phyloP scores from a whole-genome alignment of 2,888 invertebrate species.

The Agapostemon virescens region DNA sequence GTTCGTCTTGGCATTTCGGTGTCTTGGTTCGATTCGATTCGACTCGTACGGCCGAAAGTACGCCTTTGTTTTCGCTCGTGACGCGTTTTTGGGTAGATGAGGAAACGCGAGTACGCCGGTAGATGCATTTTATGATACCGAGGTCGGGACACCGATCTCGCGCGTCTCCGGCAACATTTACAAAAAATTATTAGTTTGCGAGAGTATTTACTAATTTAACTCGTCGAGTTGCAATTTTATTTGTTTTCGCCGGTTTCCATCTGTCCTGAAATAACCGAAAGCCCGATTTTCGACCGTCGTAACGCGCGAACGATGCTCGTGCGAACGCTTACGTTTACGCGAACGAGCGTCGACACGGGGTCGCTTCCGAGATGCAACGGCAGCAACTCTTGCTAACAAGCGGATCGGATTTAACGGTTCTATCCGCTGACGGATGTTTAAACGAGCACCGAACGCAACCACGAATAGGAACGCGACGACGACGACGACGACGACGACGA shows the following conservation, averaged over 20 bases:
- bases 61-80: too few relatives aligned
- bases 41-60: background rate
- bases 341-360: slow-evolving; percentile 2
- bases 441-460: slow-evolving; percentile 58
- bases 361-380: slow-evolving; percentile 34
- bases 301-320: background rate
- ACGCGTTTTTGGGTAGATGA: too few relatives aligned
- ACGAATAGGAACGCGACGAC: slow-evolving; percentile 34
- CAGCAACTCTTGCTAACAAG: slow-evolving; percentile 61
- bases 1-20: slow-evolving; percentile 18
- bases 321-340: slow-evolving; percentile 11
- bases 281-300: background rate
- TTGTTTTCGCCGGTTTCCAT: too few relatives aligned
- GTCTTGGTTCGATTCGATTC: background rate
- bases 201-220: too few relatives aligned
- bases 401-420: slow-evolving; percentile 66
- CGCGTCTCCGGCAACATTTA: too few relatives aligned
- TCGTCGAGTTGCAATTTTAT: too few relatives aligned
- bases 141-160: too few relatives aligned
- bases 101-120: too few relatives aligned
- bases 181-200: background rate
- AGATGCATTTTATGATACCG: too few relatives aligned
- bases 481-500: too few relatives aligned
- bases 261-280: background rate
- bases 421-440: slow-evolving; percentile 65